Conservation (phyloP, 2,888 invertebrate species). For the Spicauda simplicius region DNA sequence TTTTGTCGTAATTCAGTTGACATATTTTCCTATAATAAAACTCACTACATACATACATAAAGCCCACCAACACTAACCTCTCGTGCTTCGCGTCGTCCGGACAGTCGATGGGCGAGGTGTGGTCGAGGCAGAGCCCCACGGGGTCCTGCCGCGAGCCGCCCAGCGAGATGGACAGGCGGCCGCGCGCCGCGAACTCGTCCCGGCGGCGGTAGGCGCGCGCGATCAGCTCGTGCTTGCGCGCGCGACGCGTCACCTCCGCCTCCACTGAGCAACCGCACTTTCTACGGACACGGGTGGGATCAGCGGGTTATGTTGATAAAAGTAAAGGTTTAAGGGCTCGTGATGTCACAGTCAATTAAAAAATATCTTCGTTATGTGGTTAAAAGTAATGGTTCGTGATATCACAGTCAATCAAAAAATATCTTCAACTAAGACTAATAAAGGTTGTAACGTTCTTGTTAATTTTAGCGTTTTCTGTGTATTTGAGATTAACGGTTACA, state of each 20-base stretch:
- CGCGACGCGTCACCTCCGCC: slow-evolving; percentile 80
- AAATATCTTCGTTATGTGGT: too few relatives aligned
- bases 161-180: slow-evolving; percentile 94
- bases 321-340: too few relatives aligned
- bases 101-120: slow-evolving; percentile 69
- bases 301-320: neutral
- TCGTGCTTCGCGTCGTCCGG: slow-evolving; percentile 75
- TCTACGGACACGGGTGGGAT: neutral
- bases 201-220: slow-evolving; percentile 95
- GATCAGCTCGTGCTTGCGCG: slow-evolving; percentile 95
- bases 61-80: slow-evolving; percentile 59
- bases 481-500: too few relatives aligned
- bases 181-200: slow-evolving; percentile 92
- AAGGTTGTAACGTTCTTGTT: too few relatives aligned
- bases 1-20: too few relatives aligned
- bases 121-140: slow-evolving; percentile 87
- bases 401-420: too few relatives aligned
- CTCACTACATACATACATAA: too few relatives aligned
- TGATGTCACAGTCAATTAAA: too few relatives aligned
- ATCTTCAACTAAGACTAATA: too few relatives aligned
- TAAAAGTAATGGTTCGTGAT: too few relatives aligned
- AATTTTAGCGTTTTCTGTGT: too few relatives aligned
- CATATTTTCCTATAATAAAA: too few relatives aligned
- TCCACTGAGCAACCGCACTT: slow-evolving; percentile 91
- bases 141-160: slow-evolving; percentile 96